These are phyloP conservation scores for Pycnonotus jocosus DNA, from an alignment of 2,113 vertebrate species.

Conservation along the genomic window DNA sequence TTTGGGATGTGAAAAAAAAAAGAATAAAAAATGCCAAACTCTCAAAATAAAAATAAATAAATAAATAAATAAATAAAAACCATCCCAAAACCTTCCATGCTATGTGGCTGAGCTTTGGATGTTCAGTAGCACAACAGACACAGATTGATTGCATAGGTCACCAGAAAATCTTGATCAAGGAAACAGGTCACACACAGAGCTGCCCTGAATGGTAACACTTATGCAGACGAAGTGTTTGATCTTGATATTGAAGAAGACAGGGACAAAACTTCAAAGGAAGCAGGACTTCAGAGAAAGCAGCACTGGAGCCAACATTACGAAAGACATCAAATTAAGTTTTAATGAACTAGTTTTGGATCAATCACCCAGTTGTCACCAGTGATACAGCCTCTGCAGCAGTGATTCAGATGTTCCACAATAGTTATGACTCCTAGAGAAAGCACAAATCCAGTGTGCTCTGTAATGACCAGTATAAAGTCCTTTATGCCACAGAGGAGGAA, in stretches of 20 bases:
- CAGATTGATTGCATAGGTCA: not conserved
- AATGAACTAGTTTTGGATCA: not conserved
- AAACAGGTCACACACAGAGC: not conserved
- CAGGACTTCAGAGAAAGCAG: slow-evolving; percentile 16
- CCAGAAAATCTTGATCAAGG: not conserved
- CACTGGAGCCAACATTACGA: not conserved
- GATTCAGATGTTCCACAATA: not conserved
- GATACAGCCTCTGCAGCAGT: not conserved
- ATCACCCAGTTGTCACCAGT: not conserved
- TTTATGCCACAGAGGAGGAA: not conserved
- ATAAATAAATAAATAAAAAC: no score
- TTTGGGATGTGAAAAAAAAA: not conserved
- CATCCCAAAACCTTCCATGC: not conserved
- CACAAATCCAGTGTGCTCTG: not conserved
- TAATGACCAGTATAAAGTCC: not conserved
- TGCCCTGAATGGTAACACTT: not conserved
- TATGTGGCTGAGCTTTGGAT: not conserved
- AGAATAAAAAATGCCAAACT: not conserved
- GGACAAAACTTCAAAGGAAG: slow-evolving; percentile 41
- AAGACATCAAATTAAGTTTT: slow-evolving; percentile 28
- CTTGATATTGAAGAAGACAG: not conserved
- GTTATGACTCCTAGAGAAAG: not conserved
- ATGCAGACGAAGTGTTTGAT: not conserved
- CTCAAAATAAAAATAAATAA: not conserved
- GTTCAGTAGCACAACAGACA: not conserved